Conservation (phyloP, 35 echinoderm and acorn worm genomes). For the Ophiothrix spiculata region DNA sequence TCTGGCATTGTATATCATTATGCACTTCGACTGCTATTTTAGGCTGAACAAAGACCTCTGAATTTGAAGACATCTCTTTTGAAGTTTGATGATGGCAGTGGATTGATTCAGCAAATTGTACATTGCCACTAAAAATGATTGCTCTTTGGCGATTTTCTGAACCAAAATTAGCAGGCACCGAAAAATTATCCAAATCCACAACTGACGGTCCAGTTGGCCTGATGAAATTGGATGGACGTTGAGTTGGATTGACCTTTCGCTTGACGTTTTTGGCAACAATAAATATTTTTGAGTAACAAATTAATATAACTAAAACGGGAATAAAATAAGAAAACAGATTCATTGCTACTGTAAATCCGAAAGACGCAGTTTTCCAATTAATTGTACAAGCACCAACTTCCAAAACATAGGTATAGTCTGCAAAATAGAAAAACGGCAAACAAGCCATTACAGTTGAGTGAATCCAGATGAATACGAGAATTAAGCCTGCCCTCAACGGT, state of each 20-base stretch:
- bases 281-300: slow-evolving; percentile 37
- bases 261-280: slow-evolving; percentile 27
- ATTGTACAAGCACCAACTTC: slow-evolving; percentile 38
- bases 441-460: background rate
- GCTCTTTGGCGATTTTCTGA: background rate
- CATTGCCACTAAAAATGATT: background rate
- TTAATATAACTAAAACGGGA: slow-evolving; percentile 17
- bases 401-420: slow-evolving; percentile 14
- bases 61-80: too few species aligned
- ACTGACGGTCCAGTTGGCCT: background rate
- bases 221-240: slow-evolving; percentile 2
- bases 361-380: slow-evolving; percentile 15
- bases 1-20: too few species aligned
- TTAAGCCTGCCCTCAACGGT: background rate
- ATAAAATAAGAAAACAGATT: slow-evolving; percentile 21
- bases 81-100: background rate
- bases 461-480: slow-evolving; percentile 27
- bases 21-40: too few species aligned
- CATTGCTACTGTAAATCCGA: slow-evolving; percentile 12
- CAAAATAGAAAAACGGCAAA: slow-evolving; percentile 9
- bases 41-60: too few species aligned
- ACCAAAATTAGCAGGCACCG: slow-evolving; percentile 2
- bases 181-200: slow-evolving; percentile 1
- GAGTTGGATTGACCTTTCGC: slow-evolving; percentile 16
- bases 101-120: background rate